Conservation (phyloP, 2,113 vertebrate species). For the Pseudorhombus dupliciocellatus region DNA sequence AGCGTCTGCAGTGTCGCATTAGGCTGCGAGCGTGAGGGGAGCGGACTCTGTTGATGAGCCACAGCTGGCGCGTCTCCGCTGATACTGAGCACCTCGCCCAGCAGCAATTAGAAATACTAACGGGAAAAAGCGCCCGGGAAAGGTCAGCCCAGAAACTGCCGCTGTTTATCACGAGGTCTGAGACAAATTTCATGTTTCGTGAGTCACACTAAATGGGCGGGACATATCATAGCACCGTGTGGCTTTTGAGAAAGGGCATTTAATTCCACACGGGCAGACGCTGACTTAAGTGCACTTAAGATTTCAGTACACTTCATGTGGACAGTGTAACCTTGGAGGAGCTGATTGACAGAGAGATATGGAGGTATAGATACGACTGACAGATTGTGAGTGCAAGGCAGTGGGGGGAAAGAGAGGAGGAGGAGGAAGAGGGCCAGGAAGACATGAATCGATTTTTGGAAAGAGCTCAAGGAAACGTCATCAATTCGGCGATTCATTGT, state of each 20-base stretch:
- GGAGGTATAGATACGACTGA: neutral
- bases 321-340: constrained; percentile 40
- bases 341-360: constrained; percentile 9
- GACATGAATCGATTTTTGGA: constrained; percentile 53
- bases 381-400: constrained; percentile 5
- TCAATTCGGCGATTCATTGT: constrained; percentile 40
- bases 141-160: constrained; percentile 51
- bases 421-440: neutral
- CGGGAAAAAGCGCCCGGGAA: constrained; percentile 45
- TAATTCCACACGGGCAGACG: constrained; percentile 48
- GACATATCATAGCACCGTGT: constrained; percentile 26
- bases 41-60: constrained; percentile 48
- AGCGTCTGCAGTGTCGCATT: constrained; percentile 38
- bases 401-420: neutral
- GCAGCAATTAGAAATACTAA: constrained; percentile 41
- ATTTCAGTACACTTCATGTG: constrained; percentile 48
- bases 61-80: constrained; percentile 38
- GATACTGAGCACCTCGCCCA: constrained; percentile 24
- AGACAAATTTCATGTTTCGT: constrained; percentile 17
- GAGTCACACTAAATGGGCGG: neutral
- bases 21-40: constrained; percentile 38
- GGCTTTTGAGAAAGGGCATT: constrained; percentile 50
- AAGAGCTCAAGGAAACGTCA: constrained; percentile 36
- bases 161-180: constrained; percentile 17
- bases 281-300: constrained; percentile 41